A percentile compares a stretch with the other conserved stretches of the same genome.
These are phyloP conservation scores for Stomorhina lunata DNA, from an alignment of 2,888 invertebrate genomes.

Conservation along the genomic window DNA sequence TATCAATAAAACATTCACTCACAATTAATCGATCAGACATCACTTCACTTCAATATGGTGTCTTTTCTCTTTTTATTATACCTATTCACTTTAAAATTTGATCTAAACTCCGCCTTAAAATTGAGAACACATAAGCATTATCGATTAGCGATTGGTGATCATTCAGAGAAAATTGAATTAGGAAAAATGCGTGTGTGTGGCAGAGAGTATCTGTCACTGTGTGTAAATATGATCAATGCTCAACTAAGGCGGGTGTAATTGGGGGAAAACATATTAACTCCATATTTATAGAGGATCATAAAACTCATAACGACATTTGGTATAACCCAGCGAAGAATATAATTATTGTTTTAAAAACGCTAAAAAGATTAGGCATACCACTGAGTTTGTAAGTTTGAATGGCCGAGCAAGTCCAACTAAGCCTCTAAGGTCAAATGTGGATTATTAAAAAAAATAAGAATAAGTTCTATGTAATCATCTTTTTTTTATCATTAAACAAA, in stretches of 20 bases:
- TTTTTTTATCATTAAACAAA: no score
- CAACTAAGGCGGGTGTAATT: conserved; percentile 1
- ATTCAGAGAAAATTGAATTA: not conserved
- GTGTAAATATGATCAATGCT: conserved; percentile 10
- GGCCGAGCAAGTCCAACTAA: no score
- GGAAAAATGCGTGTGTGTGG: not conserved
- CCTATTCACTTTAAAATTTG: no score
- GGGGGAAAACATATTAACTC: not conserved
- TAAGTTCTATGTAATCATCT: no score
- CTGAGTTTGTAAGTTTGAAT: no score
- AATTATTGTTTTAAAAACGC: not conserved
- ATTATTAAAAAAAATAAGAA: no score
- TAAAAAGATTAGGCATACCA: not conserved
- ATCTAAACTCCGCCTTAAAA: conserved; percentile 21
- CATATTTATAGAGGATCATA: conserved; percentile 2
- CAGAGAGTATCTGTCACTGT: not conserved
- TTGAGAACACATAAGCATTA: no score
- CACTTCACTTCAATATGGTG: conserved; percentile 39
- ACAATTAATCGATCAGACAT: not conserved
- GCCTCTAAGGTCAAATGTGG: no score
- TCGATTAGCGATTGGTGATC: conserved; percentile 40
- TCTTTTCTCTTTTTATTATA: not conserved
- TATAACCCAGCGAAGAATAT: conserved; percentile 20
- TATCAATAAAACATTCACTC: conserved; percentile 7
- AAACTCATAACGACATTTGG: not conserved